Percentiles rank a stretch among this genome's conserved stretches.
Conservation (phyloP, 1,140 invertebrate species). For the Dinothrombium tinctorium region DNA sequence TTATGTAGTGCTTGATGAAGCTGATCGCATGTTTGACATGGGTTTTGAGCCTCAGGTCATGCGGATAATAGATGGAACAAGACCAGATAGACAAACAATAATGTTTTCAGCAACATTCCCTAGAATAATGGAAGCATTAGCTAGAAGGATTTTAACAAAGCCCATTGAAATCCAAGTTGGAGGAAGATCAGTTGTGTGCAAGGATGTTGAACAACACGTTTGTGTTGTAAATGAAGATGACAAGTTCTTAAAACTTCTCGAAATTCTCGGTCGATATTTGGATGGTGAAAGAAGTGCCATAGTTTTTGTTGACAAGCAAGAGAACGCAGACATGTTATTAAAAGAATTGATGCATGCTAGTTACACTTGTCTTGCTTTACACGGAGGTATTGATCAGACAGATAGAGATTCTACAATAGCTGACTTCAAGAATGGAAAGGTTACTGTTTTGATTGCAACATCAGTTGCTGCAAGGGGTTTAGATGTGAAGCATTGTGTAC, state of each 20-base stretch:
- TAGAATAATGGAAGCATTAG: conserved; percentile 93
- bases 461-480: conserved; percentile 88
- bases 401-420: conserved; percentile 92
- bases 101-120: conserved; percentile 99
- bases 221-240: conserved; percentile 75
- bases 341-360: conserved; percentile 92
- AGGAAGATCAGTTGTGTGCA: conserved; percentile 87
- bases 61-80: conserved; percentile 88
- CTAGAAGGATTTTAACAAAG: conserved; percentile 68
- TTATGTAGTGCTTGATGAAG: conserved; percentile 93
- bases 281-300: conserved; percentile 67
- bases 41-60: conserved; percentile 97
- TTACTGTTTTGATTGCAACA: conserved; percentile 49
- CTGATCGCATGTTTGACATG: conserved; percentile 99
- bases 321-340: conserved; percentile 77
- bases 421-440: conserved; percentile 85
- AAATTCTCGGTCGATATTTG: conserved; percentile 51
- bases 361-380: conserved; percentile 82
- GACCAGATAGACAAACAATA: conserved; percentile 90
- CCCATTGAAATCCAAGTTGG: conserved; percentile 98
- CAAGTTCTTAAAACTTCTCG: conserved; percentile 90
- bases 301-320: conserved; percentile 97
- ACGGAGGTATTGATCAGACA: conserved; percentile 98
- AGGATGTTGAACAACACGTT: conserved; percentile 89
- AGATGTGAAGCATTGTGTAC: conserved; percentile 90